These are phyloP conservation scores for Lepidotrigona ventralis DNA, from an alignment of 1,140 invertebrate species.

Conservation along the genomic window DNA sequence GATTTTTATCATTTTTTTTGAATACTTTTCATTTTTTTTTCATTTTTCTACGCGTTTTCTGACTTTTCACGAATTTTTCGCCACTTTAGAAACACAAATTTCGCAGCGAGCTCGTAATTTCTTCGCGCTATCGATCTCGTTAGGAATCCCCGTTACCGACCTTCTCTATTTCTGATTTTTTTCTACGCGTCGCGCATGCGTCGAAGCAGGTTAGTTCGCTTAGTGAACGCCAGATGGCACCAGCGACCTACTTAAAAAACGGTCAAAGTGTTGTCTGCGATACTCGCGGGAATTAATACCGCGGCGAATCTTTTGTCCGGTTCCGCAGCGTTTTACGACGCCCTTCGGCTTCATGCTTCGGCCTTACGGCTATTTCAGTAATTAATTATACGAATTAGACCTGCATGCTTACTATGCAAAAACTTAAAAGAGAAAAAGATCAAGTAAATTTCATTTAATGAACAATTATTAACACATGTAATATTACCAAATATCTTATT, in stretches of 20 bases:
- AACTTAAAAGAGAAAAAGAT: background rate
- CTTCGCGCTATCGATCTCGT: slow-evolving; percentile 47
- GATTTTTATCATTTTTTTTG: slow-evolving; percentile 29
- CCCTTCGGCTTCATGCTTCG: background rate
- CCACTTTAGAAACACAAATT: background rate
- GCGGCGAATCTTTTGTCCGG: slow-evolving; percentile 52
- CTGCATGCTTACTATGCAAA: background rate
- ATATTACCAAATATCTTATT: background rate
- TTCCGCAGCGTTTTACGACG: background rate
- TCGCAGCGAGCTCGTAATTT: background rate
- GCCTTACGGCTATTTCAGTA: background rate
- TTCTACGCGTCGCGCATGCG: slow-evolving; percentile 54
- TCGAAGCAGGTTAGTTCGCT: slow-evolving; percentile 52
- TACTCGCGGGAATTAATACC: slow-evolving; percentile 25
- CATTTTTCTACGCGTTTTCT: slow-evolving; percentile 36
- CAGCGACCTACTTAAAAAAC: slow-evolving; percentile 64
- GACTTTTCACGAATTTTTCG: slow-evolving; percentile 33
- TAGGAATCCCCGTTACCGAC: slow-evolving; percentile 60
- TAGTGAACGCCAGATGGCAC: slow-evolving; percentile 68
- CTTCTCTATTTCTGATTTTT: slow-evolving; percentile 45
- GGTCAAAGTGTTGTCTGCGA: slow-evolving; percentile 69
- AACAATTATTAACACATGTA: background rate
- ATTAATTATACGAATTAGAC: background rate
- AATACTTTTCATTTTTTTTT: slow-evolving; percentile 28
- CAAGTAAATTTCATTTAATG: background rate